phyloP scores from a whole-genome alignment of 2,888 invertebrate genomes.

The Spilarctia lutea region DNA sequence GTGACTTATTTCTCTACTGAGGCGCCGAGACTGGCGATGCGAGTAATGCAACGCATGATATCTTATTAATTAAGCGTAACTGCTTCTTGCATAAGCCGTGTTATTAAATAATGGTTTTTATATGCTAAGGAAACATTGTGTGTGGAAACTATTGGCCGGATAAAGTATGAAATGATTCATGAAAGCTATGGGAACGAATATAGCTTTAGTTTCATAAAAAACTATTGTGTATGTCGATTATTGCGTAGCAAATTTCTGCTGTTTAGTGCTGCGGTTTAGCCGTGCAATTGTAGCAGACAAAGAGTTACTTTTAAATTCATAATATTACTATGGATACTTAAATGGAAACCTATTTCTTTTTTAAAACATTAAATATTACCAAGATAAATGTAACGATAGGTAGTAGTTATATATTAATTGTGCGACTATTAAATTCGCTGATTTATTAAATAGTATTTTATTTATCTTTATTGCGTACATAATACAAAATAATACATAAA shows the following conservation, averaged over 20 bases:
- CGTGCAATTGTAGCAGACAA: no score
- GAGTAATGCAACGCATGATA: constrained; percentile 10
- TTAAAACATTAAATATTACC: background rate
- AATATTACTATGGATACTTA: background rate
- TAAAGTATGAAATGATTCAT: background rate
- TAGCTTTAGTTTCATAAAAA: background rate
- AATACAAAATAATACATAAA: no score
- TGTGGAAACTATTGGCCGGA: background rate
- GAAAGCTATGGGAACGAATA: background rate
- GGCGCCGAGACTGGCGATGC: background rate
- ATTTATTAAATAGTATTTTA: no score
- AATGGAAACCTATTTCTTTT: background rate
- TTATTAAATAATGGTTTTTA: background rate
- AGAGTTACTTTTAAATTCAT: no score
- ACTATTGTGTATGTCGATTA: no score
- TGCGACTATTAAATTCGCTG: background rate
- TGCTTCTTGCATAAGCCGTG: background rate
- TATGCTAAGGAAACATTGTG: background rate
- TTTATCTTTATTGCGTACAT: no score
- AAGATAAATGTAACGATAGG: background rate
- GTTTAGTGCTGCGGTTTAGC: no score
- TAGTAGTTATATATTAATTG: background rate
- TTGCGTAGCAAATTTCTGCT: background rate
- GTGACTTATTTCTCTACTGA: constrained; percentile 11
- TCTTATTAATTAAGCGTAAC: constrained; percentile 12